phyloP scores from a whole-genome alignment of 2,797 vertebrate species.

The Falco biarmicus region DNA sequence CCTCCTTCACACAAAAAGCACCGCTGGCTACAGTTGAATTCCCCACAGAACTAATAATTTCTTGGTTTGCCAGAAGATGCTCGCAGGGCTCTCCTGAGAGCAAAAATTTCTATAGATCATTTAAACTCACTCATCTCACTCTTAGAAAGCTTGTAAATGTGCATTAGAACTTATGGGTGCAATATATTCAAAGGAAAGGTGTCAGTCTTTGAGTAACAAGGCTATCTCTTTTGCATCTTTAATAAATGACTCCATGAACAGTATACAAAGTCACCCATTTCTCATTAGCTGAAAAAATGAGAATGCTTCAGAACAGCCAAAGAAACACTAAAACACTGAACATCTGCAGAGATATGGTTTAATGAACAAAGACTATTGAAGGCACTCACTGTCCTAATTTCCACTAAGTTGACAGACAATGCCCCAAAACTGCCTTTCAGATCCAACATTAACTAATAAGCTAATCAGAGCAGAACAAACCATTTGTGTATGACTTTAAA shows the following conservation, averaged over 20 bases:
- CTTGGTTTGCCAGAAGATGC: not conserved
- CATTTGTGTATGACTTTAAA: slow-evolving; percentile 68
- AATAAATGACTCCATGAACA: not conserved
- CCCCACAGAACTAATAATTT: not conserved
- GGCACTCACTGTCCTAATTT: slow-evolving; percentile 81
- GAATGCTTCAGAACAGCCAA: slow-evolving; percentile 56
- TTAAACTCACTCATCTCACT: slow-evolving; percentile 14
- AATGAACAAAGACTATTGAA: slow-evolving; percentile 81
- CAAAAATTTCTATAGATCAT: not conserved
- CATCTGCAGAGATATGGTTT: slow-evolving; percentile 81
- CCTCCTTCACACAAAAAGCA: not conserved
- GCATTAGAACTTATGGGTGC: not conserved
- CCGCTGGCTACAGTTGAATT: not conserved
- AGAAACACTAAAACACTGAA: slow-evolving; percentile 72
- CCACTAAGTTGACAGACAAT: slow-evolving; percentile 80
- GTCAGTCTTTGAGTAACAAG: slow-evolving; percentile 14
- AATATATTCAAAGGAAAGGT: slow-evolving; percentile 19
- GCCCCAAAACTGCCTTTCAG: slow-evolving; percentile 79
- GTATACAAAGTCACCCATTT: slow-evolving; percentile 6
- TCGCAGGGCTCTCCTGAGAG: not conserved
- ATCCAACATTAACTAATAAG: slow-evolving; percentile 80
- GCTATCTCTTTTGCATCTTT: slow-evolving; percentile 30
- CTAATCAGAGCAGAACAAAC: slow-evolving; percentile 83
- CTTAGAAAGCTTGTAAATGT: not conserved
- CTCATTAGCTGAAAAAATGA: slow-evolving; percentile 55